phyloP scores from a whole-genome alignment of 2,113 vertebrate species.

The Axis porcinus region DNA sequence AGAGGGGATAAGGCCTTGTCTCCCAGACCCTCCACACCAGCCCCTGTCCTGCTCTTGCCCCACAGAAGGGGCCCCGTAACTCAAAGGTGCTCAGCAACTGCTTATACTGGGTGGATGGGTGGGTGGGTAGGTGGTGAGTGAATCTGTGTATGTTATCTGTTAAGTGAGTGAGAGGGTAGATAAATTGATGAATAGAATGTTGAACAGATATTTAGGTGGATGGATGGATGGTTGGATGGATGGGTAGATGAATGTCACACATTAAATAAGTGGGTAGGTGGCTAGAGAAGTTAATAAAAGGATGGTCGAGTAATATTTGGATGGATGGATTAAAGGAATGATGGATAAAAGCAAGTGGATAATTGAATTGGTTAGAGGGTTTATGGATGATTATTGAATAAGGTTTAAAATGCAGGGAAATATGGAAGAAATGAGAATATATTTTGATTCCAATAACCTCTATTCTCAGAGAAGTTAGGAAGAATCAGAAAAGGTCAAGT shows the following conservation, averaged over 20 bases:
- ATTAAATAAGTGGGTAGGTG: neutral
- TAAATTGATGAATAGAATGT: neutral
- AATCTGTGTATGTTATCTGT: neutral
- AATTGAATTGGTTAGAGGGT: neutral
- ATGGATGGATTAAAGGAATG: neutral
- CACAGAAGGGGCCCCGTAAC: neutral
- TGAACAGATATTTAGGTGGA: neutral
- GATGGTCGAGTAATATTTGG: neutral
- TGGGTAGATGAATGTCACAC: neutral
- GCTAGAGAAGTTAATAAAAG: neutral
- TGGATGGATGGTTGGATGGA: neutral
- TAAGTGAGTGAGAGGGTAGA: neutral
- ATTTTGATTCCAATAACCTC: neutral
- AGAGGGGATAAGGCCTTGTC: neutral
- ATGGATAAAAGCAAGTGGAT: neutral
- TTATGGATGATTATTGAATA: neutral
- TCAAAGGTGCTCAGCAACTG: neutral
- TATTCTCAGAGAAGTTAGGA: neutral
- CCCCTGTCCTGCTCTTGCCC: neutral
- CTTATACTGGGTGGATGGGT: neutral
- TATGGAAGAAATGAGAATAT: neutral
- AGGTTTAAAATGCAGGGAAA: neutral
- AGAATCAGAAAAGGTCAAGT: constrained; percentile 6
- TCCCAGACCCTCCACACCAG: neutral
- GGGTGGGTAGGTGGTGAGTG: neutral